Evolutionary conservation across 2,113 vertebrate species (phyloP).

Genomic region (Phrynosoma platyrhinos): DNA sequence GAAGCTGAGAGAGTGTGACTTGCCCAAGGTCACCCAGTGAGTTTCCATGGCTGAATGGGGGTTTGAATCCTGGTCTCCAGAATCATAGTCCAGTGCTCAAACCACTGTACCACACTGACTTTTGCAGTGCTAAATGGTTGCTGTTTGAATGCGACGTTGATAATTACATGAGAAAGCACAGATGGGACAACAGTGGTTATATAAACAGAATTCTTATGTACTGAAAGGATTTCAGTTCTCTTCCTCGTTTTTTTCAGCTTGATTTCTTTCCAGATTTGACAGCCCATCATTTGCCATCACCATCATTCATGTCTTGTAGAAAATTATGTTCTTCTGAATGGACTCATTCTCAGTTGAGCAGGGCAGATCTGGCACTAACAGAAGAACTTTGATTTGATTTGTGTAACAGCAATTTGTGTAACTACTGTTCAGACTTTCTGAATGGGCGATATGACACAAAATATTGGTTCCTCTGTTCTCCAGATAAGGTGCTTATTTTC

Average conservation of each 20-base stretch:
- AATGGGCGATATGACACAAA: background rate
- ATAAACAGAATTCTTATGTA: conserved; percentile 67
- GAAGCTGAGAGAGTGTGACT: too few species aligned
- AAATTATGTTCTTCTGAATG: conserved; percentile 27
- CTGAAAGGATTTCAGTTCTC: conserved; percentile 70
- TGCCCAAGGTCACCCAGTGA: too few species aligned
- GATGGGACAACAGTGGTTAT: conserved; percentile 63
- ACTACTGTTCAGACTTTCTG: background rate
- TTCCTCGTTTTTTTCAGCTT: conserved; percentile 82
- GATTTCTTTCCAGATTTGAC: conserved; percentile 81
- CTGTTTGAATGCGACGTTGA: conserved; percentile 57
- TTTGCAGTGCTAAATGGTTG: conserved; percentile 50
- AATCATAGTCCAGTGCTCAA: too few species aligned
- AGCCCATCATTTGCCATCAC: conserved; percentile 85
- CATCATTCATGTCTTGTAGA: conserved; percentile 61
- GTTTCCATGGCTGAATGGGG: too few species aligned
- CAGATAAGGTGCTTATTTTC: conserved; percentile 9
- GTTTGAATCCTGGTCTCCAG: too few species aligned
- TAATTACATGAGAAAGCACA: conserved; percentile 66
- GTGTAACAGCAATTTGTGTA: background rate
- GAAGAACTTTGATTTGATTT: background rate
- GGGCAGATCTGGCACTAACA: conserved; percentile 33
- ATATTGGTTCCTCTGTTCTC: conserved; percentile 32
- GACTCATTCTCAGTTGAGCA: conserved; percentile 17
- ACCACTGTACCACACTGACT: too few species aligned